Conservation (phyloP, 2,888 invertebrate genomes). For the Odontothrips loti region DNA sequence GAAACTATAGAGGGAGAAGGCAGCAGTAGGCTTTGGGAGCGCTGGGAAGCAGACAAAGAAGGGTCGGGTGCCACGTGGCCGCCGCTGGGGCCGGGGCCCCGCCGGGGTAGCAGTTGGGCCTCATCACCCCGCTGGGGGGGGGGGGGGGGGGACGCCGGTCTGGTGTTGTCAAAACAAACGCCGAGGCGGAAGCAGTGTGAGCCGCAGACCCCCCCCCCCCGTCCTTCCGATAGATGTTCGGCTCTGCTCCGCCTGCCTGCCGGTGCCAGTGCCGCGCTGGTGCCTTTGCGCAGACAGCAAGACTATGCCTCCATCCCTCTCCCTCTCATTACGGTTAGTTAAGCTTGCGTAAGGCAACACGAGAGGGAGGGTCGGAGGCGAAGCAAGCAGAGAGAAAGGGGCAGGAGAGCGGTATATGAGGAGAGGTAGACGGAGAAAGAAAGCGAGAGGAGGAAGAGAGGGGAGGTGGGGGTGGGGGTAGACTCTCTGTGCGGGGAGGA, state of each 20-base stretch:
- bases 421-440: background rate
- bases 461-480: background rate
- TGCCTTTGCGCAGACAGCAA: background rate
- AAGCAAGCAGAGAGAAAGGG: too few relatives aligned
- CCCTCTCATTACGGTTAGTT: constrained; percentile 2
- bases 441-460: background rate
- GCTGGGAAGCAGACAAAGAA: too few relatives aligned
- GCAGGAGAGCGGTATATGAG: background rate
- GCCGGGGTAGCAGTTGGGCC: background rate
- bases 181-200: background rate
- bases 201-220: background rate
- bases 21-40: too few relatives aligned
- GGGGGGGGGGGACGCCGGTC: background rate
- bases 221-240: too few relatives aligned
- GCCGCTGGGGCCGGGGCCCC: too few relatives aligned
- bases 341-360: background rate
- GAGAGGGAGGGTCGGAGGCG: background rate
- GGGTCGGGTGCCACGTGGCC: too few relatives aligned
- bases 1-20: too few relatives aligned
- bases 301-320: background rate
- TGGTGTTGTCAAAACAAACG: constrained; percentile 24
- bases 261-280: background rate
- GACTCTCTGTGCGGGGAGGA: too few relatives aligned
- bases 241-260: background rate
- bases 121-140: background rate